phyloP scores from a whole-genome alignment of 1,140 invertebrate genomes.

The Neocloeon triangulifer region DNA sequence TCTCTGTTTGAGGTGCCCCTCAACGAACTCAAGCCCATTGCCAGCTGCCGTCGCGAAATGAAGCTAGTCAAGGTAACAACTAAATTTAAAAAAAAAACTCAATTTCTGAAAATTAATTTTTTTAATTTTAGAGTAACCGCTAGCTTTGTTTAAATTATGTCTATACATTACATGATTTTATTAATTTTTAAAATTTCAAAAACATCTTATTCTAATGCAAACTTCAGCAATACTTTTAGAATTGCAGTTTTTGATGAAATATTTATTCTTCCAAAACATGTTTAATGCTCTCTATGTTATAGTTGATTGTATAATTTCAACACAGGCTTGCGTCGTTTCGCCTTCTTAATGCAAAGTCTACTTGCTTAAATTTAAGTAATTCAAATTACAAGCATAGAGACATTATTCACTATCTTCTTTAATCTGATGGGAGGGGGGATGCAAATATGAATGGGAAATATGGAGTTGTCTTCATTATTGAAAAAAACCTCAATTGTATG shows the following conservation, averaged over 20 bases:
- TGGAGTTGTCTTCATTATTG: neutral
- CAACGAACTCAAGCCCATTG: slow-evolving; percentile 57
- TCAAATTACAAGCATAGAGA: neutral
- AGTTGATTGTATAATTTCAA: too few relatives aligned
- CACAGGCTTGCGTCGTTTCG: too few relatives aligned
- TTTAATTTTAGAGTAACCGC: neutral
- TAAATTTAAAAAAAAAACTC: too few relatives aligned
- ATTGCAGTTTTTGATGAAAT: neutral
- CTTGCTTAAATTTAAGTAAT: neutral
- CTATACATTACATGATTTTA: neutral
- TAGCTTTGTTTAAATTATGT: neutral
- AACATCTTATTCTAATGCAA: neutral
- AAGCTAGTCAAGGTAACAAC: slow-evolving; percentile 38
- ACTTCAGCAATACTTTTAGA: too few relatives aligned
- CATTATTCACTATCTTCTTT: neutral
- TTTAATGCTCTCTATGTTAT: too few relatives aligned
- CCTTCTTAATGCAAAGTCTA: too few relatives aligned
- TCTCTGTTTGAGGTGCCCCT: slow-evolving; percentile 66
- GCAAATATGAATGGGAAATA: neutral
- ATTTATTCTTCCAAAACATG: too few relatives aligned
- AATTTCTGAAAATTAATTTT: neutral
- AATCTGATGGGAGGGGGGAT: neutral
- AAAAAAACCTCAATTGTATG: neutral
- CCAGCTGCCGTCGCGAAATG: slow-evolving; percentile 50
- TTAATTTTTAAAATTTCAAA: neutral